A percentile compares a stretch with the other conserved stretches of the same genome.
Conservation (phyloP, 2,888 invertebrate species). For the Cylindroiulus punctatus region DNA sequence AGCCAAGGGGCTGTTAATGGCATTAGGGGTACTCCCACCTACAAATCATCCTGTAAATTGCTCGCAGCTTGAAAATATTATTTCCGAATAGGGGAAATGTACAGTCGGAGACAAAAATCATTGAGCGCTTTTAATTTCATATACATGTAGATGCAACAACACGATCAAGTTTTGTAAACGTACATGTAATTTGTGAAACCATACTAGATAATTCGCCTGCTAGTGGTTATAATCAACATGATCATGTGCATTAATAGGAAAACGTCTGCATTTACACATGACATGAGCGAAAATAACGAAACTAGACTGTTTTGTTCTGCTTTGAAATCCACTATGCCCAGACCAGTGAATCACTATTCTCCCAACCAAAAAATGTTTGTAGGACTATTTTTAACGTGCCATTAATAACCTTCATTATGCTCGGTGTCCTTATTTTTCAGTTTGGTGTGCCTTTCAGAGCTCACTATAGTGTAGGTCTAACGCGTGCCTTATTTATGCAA, state of each 20-base stretch:
- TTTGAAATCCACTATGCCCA: background rate
- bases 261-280: background rate
- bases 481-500: background rate
- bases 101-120: background rate
- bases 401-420: constrained; percentile 42
- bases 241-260: background rate
- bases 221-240: background rate
- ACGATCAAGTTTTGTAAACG: background rate
- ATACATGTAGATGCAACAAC: too few species aligned
- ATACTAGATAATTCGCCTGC: background rate
- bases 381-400: constrained; percentile 33
- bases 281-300: background rate
- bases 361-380: constrained; percentile 2
- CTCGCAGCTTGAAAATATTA: constrained; percentile 33
- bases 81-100: background rate
- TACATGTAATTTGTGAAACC: background rate
- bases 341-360: background rate
- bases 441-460: constrained; percentile 1
- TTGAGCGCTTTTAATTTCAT: too few species aligned
- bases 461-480: background rate
- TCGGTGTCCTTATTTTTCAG: constrained; percentile 15
- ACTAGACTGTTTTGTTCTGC: background rate
- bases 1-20: constrained; percentile 9
- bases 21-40: constrained; percentile 38
- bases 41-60: constrained; percentile 19